phyloP scores from a whole-genome alignment of 2,797 vertebrate genomes.

The Oryzias sinensis region DNA sequence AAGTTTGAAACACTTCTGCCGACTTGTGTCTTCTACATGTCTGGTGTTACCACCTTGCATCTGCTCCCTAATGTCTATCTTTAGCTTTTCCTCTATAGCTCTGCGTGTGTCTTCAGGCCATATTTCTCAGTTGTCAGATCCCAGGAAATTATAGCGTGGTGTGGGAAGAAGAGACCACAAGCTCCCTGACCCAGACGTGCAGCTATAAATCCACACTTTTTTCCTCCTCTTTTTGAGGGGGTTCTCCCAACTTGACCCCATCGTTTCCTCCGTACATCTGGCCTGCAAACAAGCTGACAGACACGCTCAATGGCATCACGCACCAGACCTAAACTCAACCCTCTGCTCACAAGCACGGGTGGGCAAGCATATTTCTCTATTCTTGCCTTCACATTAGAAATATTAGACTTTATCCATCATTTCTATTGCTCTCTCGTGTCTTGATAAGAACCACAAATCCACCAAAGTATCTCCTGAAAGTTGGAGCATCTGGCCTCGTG shows the following conservation, averaged over 20 bases:
- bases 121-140: slow-evolving; percentile 60
- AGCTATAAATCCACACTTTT: slow-evolving; percentile 57
- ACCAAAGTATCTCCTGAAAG: no score
- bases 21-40: slow-evolving; percentile 10
- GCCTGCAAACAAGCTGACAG: slow-evolving; percentile 28
- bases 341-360: slow-evolving; percentile 27
- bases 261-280: slow-evolving; percentile 38
- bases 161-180: slow-evolving; percentile 42
- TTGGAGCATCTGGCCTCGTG: no score
- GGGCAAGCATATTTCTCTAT: slow-evolving; percentile 15
- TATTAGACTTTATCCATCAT: no score
- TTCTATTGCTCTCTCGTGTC: no score
- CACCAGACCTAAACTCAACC: slow-evolving; percentile 39
- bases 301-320: slow-evolving; percentile 23
- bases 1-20: slow-evolving; percentile 12
- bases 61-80: slow-evolving; percentile 44
- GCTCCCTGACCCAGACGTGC: slow-evolving; percentile 47
- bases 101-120: slow-evolving; percentile 35
- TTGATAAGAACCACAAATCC: no score
- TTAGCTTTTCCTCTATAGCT: slow-evolving; percentile 34
- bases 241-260: slow-evolving; percentile 44
- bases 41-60: slow-evolving; percentile 15
- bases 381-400: no score
- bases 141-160: slow-evolving; percentile 59
- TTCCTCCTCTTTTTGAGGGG: neutral